Percentiles rank a stretch among this genome's conserved stretches.
Evolutionary conservation across 2,113 vertebrate species (phyloP).

Genomic region (Thamnaconus septentrionalis): DNA sequence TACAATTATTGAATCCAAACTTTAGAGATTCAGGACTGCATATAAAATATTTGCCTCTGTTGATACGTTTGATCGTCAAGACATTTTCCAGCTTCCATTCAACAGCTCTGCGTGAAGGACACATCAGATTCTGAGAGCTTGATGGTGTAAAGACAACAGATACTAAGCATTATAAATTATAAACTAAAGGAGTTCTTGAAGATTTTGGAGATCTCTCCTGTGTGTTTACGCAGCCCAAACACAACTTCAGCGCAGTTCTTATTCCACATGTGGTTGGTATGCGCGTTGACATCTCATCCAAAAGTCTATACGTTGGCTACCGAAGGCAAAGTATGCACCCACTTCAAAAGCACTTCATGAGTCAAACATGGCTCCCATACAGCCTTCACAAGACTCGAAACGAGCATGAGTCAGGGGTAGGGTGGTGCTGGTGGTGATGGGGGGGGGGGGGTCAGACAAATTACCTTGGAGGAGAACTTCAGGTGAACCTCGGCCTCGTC

Average conservation of each 20-base stretch:
- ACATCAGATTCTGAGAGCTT: no score
- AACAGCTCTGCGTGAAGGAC: no score
- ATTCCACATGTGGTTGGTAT: neutral
- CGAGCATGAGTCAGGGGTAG: neutral
- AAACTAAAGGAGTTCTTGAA: no score
- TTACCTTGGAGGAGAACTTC: conserved; percentile 98
- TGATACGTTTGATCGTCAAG: no score
- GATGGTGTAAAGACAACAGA: no score
- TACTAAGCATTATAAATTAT: no score
- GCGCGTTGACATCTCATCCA: neutral
- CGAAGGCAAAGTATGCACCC: neutral
- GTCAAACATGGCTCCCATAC: neutral
- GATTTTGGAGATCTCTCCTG: no score
- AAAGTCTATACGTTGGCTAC: neutral
- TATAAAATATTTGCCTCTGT: no score
- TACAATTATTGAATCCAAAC: no score
- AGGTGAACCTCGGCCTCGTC: conserved; percentile 97
- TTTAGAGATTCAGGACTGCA: no score
- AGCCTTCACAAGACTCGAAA: neutral
- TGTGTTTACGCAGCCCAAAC: neutral
- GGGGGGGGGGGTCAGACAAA: neutral
- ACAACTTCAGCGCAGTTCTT: neutral
- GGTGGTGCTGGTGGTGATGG: neutral
- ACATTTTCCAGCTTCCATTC: no score
- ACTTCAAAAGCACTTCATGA: neutral